Evolutionary conservation across 2,888 invertebrate genomes (phyloP), one percentile per base, ranked within the genome.

Genomic region (Stenotaenia linearis): DNA sequence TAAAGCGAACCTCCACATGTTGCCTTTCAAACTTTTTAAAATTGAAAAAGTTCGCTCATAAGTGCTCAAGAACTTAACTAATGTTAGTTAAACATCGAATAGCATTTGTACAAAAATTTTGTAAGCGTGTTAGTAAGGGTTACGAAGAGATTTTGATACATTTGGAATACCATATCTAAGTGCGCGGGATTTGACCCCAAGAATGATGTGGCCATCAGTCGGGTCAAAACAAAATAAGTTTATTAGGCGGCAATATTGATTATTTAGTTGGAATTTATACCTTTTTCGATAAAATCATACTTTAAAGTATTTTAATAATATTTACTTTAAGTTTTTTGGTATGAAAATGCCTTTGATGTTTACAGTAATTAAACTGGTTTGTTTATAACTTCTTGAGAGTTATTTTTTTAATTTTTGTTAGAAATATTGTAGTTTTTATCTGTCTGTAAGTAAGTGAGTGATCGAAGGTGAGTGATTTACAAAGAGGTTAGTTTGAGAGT

Each of bases 121-220:
- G 25, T 69, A 28, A 9, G 4, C 15, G 15, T 69, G 28, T 69
- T 69, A 69, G 69, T 69, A 69, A 23, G 69, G 69, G 69, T 69
- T 69, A 69, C 69, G 12, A 69, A 69, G 28, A 25, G 9, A 69
- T 69, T 28, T 28, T 69, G 69, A 25, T 69, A 69, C 69, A 69
- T 69, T 69, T 28, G 69, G 69, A 69, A 28, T 69, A 69, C 69
- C 69, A 69, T 69, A 69, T 28, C 69, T 12, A 69, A 69, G 69
- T 69, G 69, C 69, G 69, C 69, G 69, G 69, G 69, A 69, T 69
- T 69, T 69, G 69, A 69, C 69, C 69, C 69, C 69, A 69, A 69
- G 25, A 28, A 10, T 50, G 50, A 50, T 50, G 18, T 50, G 18
- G 50, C 50, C 69, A 28, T 69, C 25, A 69, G 69, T 69, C 25